Percentiles rank a stretch among this genome's conserved stretches.
Conservation (phyloP, 30 jellyfish, hydroid and myxozoan species). For the Aurelia aurita region DNA sequence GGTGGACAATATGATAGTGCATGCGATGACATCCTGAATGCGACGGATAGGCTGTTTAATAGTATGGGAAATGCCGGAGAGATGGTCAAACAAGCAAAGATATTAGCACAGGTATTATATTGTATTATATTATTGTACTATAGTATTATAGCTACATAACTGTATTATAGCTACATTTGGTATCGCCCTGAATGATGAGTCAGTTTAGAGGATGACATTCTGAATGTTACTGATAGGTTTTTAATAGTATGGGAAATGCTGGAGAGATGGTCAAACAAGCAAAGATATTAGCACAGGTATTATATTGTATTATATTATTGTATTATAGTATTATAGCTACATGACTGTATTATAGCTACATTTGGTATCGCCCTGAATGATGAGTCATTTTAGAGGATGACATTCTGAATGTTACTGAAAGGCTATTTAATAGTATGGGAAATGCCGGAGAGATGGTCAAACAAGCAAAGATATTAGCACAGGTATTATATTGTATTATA, state of each 20-base stretch:
- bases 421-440: constrained; percentile 96
- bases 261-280: constrained; percentile 98
- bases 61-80: constrained; percentile 99
- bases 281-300: constrained; percentile 94
- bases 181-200: too few species aligned
- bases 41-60: constrained; percentile 91
- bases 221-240: constrained; percentile 94
- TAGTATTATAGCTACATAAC: too few species aligned
- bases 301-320: too few species aligned
- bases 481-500: too few species aligned
- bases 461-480: constrained; percentile 97
- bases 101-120: constrained; percentile 96
- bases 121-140: too few species aligned
- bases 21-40: constrained; percentile 94
- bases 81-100: constrained; percentile 96
- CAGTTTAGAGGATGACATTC: constrained; percentile 95
- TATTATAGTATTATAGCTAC: too few species aligned
- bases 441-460: constrained; percentile 98
- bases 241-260: constrained; percentile 98
- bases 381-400: too few species aligned
- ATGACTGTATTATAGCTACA: too few species aligned
- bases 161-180: too few species aligned
- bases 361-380: too few species aligned
- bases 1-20: constrained; percentile 97
- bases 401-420: constrained; percentile 92